Evolutionary conservation across 2,888 invertebrate genomes (phyloP).

Genomic region (Amblyjoppa proteus): DNA sequence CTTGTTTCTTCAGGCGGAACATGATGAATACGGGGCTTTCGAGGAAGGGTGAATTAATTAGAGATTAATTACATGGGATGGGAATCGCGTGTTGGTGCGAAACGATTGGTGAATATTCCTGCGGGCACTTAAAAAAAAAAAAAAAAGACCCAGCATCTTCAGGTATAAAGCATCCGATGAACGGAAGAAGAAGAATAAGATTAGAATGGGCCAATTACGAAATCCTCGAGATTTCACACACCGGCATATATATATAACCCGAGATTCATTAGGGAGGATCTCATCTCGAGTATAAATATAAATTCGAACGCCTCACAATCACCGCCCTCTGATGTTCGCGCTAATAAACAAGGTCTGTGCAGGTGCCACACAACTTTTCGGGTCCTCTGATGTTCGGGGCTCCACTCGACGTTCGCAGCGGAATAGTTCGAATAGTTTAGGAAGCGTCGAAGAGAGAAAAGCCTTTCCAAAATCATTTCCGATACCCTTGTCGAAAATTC

Average conservation of each 20-base stretch:
- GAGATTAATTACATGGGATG: constrained; percentile 65
- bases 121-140: constrained; percentile 41
- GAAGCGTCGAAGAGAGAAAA: constrained; percentile 26
- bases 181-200: constrained; percentile 53
- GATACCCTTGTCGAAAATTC: constrained; percentile 52
- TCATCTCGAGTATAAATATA: constrained; percentile 75
- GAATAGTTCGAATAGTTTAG: constrained; percentile 53
- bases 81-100: constrained; percentile 63
- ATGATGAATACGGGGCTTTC: constrained; percentile 47
- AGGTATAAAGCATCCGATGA: constrained; percentile 42
- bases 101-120: constrained; percentile 63
- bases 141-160: constrained; percentile 53
- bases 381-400: constrained; percentile 27
- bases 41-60: constrained; percentile 65
- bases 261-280: constrained; percentile 79
- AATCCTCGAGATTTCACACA: constrained; percentile 81
- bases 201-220: constrained; percentile 80
- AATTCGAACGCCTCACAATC: constrained; percentile 73
- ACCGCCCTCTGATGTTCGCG: constrained; percentile 62
- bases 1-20: constrained; percentile 30
- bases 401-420: constrained; percentile 28
- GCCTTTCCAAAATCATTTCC: constrained; percentile 55
- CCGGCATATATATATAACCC: constrained; percentile 67
- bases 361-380: constrained; percentile 63
- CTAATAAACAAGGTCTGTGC: constrained; percentile 62